Evolutionary conservation across 1,140 invertebrate species (phyloP).

Genomic region (Atta cephalotes): DNA sequence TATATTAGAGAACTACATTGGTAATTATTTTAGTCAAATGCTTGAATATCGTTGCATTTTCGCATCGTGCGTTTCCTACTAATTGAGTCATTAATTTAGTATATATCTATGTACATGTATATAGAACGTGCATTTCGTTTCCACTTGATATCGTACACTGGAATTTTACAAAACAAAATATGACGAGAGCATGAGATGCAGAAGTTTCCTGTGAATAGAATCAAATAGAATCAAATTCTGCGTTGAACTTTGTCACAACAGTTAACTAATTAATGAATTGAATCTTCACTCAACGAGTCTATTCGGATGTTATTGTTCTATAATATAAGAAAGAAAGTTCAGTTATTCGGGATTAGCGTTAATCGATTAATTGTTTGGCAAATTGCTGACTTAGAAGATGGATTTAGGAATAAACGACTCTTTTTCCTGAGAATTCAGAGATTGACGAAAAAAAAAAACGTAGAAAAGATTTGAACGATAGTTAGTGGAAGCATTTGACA

Average conservation of each 20-base stretch:
- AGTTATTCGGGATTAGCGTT: neutral
- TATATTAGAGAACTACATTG: neutral
- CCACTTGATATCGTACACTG: neutral
- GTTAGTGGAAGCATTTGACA: neutral
- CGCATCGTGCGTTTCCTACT: neutral
- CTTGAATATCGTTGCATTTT: conserved; percentile 6
- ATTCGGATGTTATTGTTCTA: neutral
- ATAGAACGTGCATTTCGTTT: conserved; percentile 24
- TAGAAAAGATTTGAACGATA: neutral
- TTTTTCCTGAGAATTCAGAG: neutral
- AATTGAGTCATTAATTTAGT: conserved; percentile 50
- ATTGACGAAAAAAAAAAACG: neutral
- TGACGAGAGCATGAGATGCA: neutral
- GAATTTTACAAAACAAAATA: neutral
- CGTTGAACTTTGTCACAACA: neutral
- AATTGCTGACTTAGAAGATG: neutral
- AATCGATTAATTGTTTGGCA: conserved; percentile 7
- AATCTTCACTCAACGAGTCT: neutral
- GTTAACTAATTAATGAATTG: conserved; percentile 11
- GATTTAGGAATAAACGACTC: neutral
- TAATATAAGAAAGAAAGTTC: neutral
- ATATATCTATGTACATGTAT: neutral
- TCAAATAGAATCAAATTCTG: neutral
- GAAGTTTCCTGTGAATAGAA: neutral
- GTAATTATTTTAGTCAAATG: conserved; percentile 22